Conservation (phyloP, 1,140 invertebrate genomes). For the Mylabris phalerata region DNA sequence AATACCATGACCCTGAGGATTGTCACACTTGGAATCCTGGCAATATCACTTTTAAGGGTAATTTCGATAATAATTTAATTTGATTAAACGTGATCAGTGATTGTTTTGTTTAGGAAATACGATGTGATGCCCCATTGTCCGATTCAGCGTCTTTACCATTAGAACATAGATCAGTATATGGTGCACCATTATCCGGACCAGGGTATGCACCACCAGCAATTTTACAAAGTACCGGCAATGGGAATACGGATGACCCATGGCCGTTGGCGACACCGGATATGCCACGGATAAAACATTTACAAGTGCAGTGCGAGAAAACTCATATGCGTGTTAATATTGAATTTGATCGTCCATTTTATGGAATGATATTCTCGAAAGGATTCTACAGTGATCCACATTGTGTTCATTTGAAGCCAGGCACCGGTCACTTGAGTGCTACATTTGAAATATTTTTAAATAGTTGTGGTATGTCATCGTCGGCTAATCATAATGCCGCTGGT, state of each 20-base stretch:
- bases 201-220: conserved; percentile 47
- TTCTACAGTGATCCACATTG: conserved; percentile 87
- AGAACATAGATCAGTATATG: conserved; percentile 70
- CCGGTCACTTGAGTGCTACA: conserved; percentile 80
- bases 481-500: conserved; percentile 72
- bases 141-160: conserved; percentile 72
- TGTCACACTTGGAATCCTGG: conserved; percentile 25
- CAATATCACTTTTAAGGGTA: conserved; percentile 31
- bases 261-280: conserved; percentile 75
- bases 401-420: conserved; percentile 83
- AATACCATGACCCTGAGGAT: conserved; percentile 32
- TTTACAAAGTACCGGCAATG: conserved; percentile 39
- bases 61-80: conserved; percentile 10
- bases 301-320: conserved; percentile 93
- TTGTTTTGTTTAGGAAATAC: conserved; percentile 52
- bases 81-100: neutral
- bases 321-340: conserved; percentile 92
- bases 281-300: conserved; percentile 83
- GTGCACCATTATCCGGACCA: conserved; percentile 57
- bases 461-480: conserved; percentile 84
- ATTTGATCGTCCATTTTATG: conserved; percentile 91
- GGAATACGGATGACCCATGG: conserved; percentile 66
- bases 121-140: conserved; percentile 63
- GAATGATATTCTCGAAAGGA: conserved; percentile 92
- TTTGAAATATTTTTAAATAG: conserved; percentile 89